Base-by-base conservation (phyloP, 1,140 invertebrate genomes). In the Drosophila bipectinata region DNA sequence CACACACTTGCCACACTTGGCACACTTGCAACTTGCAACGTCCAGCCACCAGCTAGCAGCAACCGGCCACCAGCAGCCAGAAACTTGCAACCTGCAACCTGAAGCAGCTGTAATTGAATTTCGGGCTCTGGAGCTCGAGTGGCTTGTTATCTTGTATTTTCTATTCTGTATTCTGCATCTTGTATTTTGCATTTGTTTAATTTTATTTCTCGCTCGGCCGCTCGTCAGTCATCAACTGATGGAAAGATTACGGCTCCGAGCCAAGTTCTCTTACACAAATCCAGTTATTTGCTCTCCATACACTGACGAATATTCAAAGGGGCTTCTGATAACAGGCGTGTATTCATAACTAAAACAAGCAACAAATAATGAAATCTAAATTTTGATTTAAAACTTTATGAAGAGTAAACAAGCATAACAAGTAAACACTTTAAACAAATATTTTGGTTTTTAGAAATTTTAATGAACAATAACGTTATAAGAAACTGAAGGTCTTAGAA, bases 201-300 rank as follows among this genome's bases (percentile, higher is more conserved):
- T 83, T 83, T 84, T 79, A 78, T 63, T 61, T 66, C 72, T 68
- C 37, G 61, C 57, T 63, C 63, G 60, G 63, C 12, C 63, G 63
- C 47, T 24, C 47, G 52, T 21, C 49, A 64, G 45, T 77, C 59
- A 61, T 57, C 52, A 60, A 48, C 58, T 77, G 77, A 73, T 69
- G 82, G 58, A 81, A 81, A 87, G 78, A 87, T 82, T 81, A 59
- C 72, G 44, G 47, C 71, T 58, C 39, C 47, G 37, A 74, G 60
- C 60, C 52, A 34, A 32, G 26, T 4, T 44, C 44, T 10, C 12
- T 14, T 18, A 52, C 48, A 34, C 52, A 47, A 64, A 14, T 49
- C 64, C 30, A 39, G 28, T n/a, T 67, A 32, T 63, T 64, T 51
- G 12, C 59, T 9, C 3, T 4, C 14, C 41, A 2, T 14, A 15